These are phyloP conservation scores for Marmota monax DNA, from an alignment of 2,113 vertebrate species.

Conservation along the genomic window DNA sequence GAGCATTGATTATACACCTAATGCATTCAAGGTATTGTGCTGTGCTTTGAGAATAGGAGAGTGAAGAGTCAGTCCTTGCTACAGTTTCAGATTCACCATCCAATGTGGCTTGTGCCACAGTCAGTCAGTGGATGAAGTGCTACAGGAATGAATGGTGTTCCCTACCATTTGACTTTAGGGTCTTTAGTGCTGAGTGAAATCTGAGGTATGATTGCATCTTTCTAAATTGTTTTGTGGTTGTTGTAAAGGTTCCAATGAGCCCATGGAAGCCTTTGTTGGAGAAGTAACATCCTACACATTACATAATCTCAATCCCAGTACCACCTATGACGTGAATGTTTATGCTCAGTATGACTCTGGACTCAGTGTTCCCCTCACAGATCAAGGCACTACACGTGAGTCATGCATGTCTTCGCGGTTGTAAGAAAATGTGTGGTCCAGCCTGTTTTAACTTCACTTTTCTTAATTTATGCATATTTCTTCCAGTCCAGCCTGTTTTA, in stretches of 20 bases:
- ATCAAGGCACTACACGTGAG: slow-evolving; percentile 96
- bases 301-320: slow-evolving; percentile 96
- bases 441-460: not conserved
- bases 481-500: not conserved
- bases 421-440: not conserved
- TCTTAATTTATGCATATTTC: not conserved
- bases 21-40: not conserved
- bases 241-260: slow-evolving; percentile 90
- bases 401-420: slow-evolving; percentile 52
- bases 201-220: not conserved
- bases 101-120: not conserved
- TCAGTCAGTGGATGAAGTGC: not conserved
- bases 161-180: not conserved
- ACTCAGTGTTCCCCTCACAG: slow-evolving; percentile 91
- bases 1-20: not conserved
- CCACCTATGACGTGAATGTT: slow-evolving; percentile 95
- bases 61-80: not conserved
- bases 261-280: slow-evolving; percentile 95
- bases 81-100: not conserved
- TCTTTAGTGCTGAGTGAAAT: slow-evolving; percentile 46
- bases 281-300: slow-evolving; percentile 95
- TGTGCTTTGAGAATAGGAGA: not conserved
- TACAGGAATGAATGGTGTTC: not conserved
- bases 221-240: slow-evolving; percentile 54
- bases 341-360: slow-evolving; percentile 95